Percentiles rank a stretch among this genome's conserved stretches.
These are phyloP conservation scores for Pelvicachromis taeniatus DNA, from an alignment of 2,113 vertebrate species.

Conservation along the genomic window DNA sequence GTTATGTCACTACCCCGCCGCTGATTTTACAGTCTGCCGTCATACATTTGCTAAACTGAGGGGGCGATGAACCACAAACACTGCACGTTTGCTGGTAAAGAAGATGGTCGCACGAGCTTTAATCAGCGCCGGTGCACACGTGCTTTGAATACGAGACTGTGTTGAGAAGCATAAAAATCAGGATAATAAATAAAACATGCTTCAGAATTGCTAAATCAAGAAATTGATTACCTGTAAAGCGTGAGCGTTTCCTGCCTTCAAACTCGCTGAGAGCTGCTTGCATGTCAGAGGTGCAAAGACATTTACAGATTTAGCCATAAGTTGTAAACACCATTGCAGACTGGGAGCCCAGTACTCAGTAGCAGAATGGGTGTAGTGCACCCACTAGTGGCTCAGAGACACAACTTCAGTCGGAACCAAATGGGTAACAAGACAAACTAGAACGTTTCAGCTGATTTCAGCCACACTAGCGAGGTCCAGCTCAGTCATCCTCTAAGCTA, in stretches of 20 bases:
- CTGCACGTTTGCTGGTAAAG: background rate
- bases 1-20: constrained; percentile 4
- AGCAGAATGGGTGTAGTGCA: constrained; percentile 11
- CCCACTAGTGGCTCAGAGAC: constrained; percentile 63
- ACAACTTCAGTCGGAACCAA: background rate
- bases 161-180: background rate
- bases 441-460: background rate
- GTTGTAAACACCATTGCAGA: background rate
- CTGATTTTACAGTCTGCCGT: background rate
- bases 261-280: background rate
- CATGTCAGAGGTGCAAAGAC: background rate
- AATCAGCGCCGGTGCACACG: background rate
- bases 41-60: background rate
- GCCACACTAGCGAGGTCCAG: background rate
- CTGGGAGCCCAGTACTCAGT: background rate
- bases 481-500: background rate
- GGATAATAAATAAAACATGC: background rate
- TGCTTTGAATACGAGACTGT: rapidly evolving
- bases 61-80: background rate
- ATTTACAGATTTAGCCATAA: background rate
- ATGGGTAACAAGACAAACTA: background rate
- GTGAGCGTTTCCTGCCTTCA: background rate
- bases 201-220: background rate
- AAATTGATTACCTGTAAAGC: background rate
- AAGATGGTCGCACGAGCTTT: background rate